phyloP scores from a whole-genome alignment of 2,888 invertebrate species.

The Netelia melanura region DNA sequence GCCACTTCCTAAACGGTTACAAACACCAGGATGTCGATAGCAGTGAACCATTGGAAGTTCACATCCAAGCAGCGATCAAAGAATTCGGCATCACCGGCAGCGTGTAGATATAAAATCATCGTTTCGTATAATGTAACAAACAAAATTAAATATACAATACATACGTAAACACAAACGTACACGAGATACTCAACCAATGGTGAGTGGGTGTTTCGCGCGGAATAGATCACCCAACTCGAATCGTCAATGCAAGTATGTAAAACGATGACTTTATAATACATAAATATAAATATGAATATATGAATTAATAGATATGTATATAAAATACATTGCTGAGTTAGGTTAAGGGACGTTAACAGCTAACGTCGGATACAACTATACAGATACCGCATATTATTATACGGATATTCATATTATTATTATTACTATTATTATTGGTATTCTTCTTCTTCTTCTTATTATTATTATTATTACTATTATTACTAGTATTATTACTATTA shows the following conservation, averaged over 20 bases:
- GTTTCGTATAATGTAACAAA: slow-evolving; percentile 47
- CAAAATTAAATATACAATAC: slow-evolving; percentile 30
- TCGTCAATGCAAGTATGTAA: slow-evolving; percentile 40
- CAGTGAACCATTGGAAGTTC: slow-evolving; percentile 88
- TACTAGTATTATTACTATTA: slow-evolving; percentile 47
- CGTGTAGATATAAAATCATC: slow-evolving; percentile 76
- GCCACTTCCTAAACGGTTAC: slow-evolving; percentile 94
- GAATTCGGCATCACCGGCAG: slow-evolving; percentile 87
- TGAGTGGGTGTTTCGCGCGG: slow-evolving; percentile 32
- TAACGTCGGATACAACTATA: slow-evolving; percentile 50
- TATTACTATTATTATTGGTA: slow-evolving; percentile 47
- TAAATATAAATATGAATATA: slow-evolving; percentile 49
- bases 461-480: slow-evolving; percentile 47
- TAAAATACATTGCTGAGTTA: slow-evolving; percentile 54
- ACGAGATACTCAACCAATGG: slow-evolving; percentile 51
- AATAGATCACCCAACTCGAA: slow-evolving; percentile 41
- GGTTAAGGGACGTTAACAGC: slow-evolving; percentile 38
- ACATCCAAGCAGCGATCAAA: slow-evolving; percentile 89
- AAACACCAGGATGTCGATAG: slow-evolving; percentile 89
- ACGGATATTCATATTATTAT: slow-evolving; percentile 53
- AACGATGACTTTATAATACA: slow-evolving; percentile 59
- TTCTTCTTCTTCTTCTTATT: slow-evolving; percentile 39
- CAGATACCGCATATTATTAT: slow-evolving; percentile 47
- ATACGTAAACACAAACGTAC: slow-evolving; percentile 38
- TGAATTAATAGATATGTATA: slow-evolving; percentile 56